Conservation (phyloP, 2,888 invertebrate genomes). For the Trilocha varians region DNA sequence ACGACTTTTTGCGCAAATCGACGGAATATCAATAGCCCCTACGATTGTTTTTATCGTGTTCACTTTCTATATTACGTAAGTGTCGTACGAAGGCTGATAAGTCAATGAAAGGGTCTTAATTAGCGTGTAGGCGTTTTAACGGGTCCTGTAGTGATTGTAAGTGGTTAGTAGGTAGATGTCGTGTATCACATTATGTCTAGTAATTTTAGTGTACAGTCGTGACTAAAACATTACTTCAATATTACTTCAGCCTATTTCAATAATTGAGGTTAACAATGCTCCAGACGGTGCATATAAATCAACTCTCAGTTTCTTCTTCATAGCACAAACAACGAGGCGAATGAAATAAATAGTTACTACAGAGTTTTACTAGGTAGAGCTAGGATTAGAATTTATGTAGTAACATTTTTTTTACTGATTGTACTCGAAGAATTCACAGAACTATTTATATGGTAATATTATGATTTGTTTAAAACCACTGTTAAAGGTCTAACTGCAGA, state of each 20-base stretch:
- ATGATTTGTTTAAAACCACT: too few relatives aligned
- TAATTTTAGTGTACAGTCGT: not conserved
- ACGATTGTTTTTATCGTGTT: conserved; percentile 41
- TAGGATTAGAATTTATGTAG: too few relatives aligned
- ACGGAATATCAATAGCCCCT: conserved; percentile 53
- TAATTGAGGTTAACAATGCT: not conserved
- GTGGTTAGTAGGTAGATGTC: not conserved
- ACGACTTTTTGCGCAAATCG: conserved; percentile 65
- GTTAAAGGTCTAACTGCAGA: too few relatives aligned
- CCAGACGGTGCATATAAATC: too few relatives aligned
- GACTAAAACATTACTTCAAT: not conserved
- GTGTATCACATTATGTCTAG: conserved; percentile 3
- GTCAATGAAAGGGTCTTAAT: conserved; percentile 51
- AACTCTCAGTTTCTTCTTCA: too few relatives aligned
- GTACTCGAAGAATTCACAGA: too few relatives aligned
- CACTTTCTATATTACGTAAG: conserved; percentile 61
- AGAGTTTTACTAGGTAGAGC: too few relatives aligned
- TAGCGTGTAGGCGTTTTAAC: conserved; percentile 45
- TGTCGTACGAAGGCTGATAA: conserved; percentile 31
- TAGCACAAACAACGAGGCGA: too few relatives aligned
- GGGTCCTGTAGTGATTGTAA: conserved; percentile 14
- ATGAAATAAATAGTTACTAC: too few relatives aligned
- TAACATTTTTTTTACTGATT: too few relatives aligned
- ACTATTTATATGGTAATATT: too few relatives aligned
- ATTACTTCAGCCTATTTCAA: not conserved